Evolutionary conservation across 64 coral and sea anemone species (phyloP), one percentile per base, ranked within the genome.

Genomic region (Montipora cactus): DNA sequence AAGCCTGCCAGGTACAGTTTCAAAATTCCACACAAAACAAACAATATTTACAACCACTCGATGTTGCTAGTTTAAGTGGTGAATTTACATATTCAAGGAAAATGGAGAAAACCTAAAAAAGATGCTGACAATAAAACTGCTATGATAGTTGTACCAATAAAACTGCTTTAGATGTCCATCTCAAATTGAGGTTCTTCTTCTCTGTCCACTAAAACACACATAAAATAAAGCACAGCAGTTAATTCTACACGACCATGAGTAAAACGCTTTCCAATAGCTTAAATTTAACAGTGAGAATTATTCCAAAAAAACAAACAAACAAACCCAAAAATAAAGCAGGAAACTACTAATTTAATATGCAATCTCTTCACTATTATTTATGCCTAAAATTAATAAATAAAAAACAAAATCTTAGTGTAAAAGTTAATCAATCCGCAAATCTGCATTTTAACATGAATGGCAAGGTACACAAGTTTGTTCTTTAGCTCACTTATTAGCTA

Each of bases 151-250:
- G 51, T 80, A 28, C 78, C 51, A 16, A 45, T 55, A 37, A 22
- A 16, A n/a, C 18, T 19, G 44, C 64, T 12, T 88, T 71, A 95
- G 82, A 95, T 95, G 10, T 95, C 94, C 94, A 95, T 95, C 90
- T 95, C 75, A 88, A 95, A 95, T 15, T 95, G 94, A n/a, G 84
- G 84, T 59, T 92, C 90, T 74, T 92, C 94, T 28, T 89, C 37
- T 37, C 37, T 74, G 14, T 87, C 94, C 64, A 77, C 77, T 88
- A 69, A n/a, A 69, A 88, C 2, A 50, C 18, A 86, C 58, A 22
- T 13, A 69, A 86, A 16, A 87, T 61, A 50, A 55, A 59, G 14
- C 71, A 70, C 48, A 44, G 37, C 37, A 37, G 37, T 16, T 28
- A 50, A 21, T 80, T 49, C 13, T 37, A 37, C 20, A 82, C 0